Base-by-base conservation (phyloP, 2,888 invertebrate species). In the Carcina quercana region DNA sequence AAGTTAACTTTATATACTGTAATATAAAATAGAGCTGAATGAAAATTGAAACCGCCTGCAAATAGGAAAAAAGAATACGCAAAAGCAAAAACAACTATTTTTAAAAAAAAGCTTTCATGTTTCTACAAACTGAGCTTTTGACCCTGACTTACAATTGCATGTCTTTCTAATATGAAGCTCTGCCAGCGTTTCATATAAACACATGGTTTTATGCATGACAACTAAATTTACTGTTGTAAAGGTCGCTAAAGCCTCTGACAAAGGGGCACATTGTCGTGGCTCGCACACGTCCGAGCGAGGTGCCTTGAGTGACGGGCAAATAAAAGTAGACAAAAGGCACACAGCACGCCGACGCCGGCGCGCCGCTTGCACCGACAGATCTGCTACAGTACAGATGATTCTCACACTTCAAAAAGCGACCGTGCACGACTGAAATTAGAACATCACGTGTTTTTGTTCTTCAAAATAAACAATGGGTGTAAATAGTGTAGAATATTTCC, bases 241-340 rank as follows among this genome's bases (percentile, higher is more conserved):
- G 64, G 61, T 71, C 64, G 64, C 67, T 61, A 59, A 66, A 67
- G 66, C 60, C 53, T 59, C 58, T 57, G 51, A 69, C 74, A 76
- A 75, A 72, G 72, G 58, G 58, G 53, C 57, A 69, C 67, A 75
- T 63, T 76, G 78, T 78, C 67, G 64, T 60, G 60, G 53, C 58
- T 63, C 65, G 59, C 62, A 62, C 54, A 52, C 60, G 64, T 64
- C 65, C 62, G 50, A 60, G 49, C 45, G 54, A 59, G 66, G 53
- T 60, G 58, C 58, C 64, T 65, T 78, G 78, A 79, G 62, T 73
- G 80, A 79, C 79, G 73, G 68, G 61, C 67, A 74, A 79, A 80
- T 76, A 79, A 76, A 76, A 69, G 62, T 63, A 69, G 63, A 75
- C 68, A 74, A 71, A 69, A 60, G 54, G 52, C 48, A 37, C 45